phyloP scores from a whole-genome alignment of 2,113 vertebrate species.

The Nycticorax nycticorax region DNA sequence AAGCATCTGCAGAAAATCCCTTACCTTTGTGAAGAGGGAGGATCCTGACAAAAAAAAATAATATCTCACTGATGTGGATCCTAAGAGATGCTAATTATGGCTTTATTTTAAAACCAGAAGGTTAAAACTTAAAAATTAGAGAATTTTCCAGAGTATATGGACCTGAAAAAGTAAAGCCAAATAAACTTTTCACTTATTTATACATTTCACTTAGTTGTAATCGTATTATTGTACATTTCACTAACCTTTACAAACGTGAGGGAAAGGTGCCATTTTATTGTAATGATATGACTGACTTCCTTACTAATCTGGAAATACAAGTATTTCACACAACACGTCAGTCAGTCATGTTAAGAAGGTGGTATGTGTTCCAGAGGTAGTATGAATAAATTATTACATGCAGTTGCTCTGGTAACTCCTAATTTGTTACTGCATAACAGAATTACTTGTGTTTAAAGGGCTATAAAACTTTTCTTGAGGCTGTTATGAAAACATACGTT shows the following conservation, averaged over 20 bases:
- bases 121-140: background rate
- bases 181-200: background rate
- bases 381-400: background rate
- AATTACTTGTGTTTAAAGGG: background rate
- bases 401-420: conserved; percentile 49
- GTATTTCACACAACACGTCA: background rate
- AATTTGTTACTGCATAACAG: conserved; percentile 5
- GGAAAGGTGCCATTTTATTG: background rate
- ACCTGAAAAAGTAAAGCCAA: background rate
- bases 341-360: background rate
- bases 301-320: background rate
- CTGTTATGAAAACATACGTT: background rate
- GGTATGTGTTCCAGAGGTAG: background rate
- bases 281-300: background rate
- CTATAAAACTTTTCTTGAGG: background rate
- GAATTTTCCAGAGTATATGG: background rate
- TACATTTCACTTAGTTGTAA: background rate
- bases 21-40: background rate
- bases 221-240: background rate
- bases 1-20: background rate
- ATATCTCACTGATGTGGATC: background rate
- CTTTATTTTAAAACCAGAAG: background rate
- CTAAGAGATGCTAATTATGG: background rate
- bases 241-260: background rate
- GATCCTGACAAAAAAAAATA: background rate